Percentiles rank a stretch among this genome's conserved stretches.
These are phyloP conservation scores for Masticophis lateralis DNA, from an alignment of 2,797 vertebrate genomes.

Conservation along the genomic window DNA sequence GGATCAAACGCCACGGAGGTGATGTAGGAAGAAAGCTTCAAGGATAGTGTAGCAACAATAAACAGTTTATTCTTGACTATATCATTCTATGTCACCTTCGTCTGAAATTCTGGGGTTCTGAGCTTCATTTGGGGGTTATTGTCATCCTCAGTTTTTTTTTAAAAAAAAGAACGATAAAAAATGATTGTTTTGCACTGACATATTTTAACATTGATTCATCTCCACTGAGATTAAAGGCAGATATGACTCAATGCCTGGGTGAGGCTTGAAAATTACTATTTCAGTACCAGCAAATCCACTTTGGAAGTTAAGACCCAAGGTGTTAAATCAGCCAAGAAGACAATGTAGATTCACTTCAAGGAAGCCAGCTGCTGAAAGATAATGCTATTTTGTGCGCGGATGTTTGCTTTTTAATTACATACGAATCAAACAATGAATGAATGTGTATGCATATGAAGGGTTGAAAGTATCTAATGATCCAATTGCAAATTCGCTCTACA, in stretches of 20 bases:
- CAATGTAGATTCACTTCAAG: slow-evolving; percentile 30
- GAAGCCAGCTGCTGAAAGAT: neutral
- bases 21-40: slow-evolving; percentile 10
- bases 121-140: neutral
- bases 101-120: neutral
- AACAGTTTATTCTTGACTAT: neutral
- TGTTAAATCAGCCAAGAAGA: slow-evolving; percentile 36
- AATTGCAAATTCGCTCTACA: neutral
- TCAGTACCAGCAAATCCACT: slow-evolving; percentile 40
- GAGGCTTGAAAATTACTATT: slow-evolving; percentile 32
- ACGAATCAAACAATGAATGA: neutral
- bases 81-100: neutral
- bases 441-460: neutral
- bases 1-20: neutral
- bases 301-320: slow-evolving; percentile 27
- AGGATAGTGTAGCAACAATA: neutral
- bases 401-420: neutral
- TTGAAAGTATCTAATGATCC: neutral
- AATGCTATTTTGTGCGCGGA: neutral
- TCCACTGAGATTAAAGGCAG: slow-evolving; percentile 10
- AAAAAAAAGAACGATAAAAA: neutral
- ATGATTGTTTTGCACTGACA: neutral
- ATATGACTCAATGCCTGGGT: slow-evolving; percentile 9
- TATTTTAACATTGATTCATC: slow-evolving; percentile 2
- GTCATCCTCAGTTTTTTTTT: neutral